A percentile compares a stretch with the other conserved stretches of the same genome.
Evolutionary conservation across 2,797 vertebrate genomes (phyloP).

Genomic region (Arrhamphus sclerolepis): DNA sequence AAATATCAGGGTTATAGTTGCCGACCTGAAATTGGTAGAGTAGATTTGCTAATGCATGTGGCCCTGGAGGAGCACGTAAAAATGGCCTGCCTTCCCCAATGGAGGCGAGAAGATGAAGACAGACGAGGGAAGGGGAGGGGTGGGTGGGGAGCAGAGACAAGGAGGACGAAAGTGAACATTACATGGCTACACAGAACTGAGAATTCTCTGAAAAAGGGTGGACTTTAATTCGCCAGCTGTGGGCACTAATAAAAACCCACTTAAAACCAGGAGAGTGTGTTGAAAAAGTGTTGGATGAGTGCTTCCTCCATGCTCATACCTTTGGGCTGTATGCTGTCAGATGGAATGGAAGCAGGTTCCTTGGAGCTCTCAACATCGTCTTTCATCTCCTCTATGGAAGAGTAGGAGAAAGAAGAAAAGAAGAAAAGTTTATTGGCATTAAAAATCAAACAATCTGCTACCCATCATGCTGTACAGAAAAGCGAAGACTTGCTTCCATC

Average conservation of each 20-base stretch:
- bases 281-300: constrained; percentile 31
- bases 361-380: constrained; percentile 63
- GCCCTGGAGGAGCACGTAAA: constrained; percentile 65
- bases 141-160: constrained; percentile 26
- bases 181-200: constrained; percentile 26
- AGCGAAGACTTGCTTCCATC: constrained; percentile 29
- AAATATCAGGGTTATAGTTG: constrained; percentile 77
- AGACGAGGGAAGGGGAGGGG: too few species aligned
- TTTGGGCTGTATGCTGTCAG: constrained; percentile 81
- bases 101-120: too few species aligned
- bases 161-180: constrained; percentile 10
- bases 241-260: constrained; percentile 63
- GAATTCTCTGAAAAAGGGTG: constrained; percentile 47
- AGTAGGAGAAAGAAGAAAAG: constrained; percentile 26
- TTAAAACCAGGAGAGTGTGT: constrained; percentile 60
- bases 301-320: constrained; percentile 65
- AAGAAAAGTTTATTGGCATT: constrained; percentile 23
- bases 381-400: constrained; percentile 67
- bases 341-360: constrained; percentile 66
- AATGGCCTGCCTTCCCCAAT: constrained; percentile 40
- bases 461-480: constrained; percentile 24
- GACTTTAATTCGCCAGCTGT: constrained; percentile 75
- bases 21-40: constrained; percentile 51
- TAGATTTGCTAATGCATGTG: constrained; percentile 68
- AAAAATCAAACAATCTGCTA: constrained; percentile 37